Base-by-base conservation (phyloP, 2,888 invertebrate species). In the Aplocera efformata region DNA sequence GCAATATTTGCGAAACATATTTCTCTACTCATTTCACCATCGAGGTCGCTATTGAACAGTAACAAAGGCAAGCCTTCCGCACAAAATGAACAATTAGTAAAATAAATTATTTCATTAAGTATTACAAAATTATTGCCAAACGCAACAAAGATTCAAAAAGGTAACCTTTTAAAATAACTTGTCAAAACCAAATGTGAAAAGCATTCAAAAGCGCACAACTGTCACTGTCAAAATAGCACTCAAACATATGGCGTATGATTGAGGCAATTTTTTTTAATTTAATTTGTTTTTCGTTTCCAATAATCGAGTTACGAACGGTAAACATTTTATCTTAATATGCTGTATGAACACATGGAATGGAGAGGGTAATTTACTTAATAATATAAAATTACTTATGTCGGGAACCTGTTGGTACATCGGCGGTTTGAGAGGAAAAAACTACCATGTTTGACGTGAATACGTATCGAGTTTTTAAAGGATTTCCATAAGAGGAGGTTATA, bases 281-380 rank as follows among this genome's bases (percentile, higher is more conserved):
- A 22, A 22, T 5, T 22, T 9, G 10, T 27, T 66, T 63, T 34
- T 43, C 33, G 9, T 41, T 48, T 36, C 63, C 73, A 72, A 78
- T 82, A 82, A 82, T 80, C 79, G 64, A 82, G 82, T 83, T 82
- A 82, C 58, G 68, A 71, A 79, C 69, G 58, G 79, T 68, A 81
- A 82, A 81, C 79, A 81, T 79, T 73, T 70, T 71, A 75, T 71
- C 68, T 73, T 79, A 79, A 77, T 73, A 60, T 62, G 56, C 59
- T 65, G 58, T 65, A 66, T 70, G 64, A 60, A 62, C 61, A 45
- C 53, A 59, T 54, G 54, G 51, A 53, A 78, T 72, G 33, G 75
- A 17, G 71, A 78, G 79, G 60, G 67, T 73, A 77, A 81, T 82
- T 81, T 79, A 70, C 63, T 78, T 80, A 82, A 82, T 82, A 69